These are phyloP conservation scores for Aricia agestis DNA, from an alignment of 1,140 invertebrate genomes.

Conservation along the genomic window DNA sequence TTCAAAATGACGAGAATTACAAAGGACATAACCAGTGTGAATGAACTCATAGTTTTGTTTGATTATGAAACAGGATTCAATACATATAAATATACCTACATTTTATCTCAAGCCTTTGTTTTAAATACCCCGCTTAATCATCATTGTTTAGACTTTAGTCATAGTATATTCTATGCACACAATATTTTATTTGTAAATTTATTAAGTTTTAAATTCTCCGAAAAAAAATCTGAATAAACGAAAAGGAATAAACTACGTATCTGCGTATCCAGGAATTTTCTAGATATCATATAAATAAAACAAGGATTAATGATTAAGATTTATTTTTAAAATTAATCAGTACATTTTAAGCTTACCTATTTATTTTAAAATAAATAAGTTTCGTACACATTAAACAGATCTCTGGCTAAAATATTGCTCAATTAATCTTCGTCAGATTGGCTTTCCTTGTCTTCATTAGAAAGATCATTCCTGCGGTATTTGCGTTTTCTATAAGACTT, in stretches of 20 bases:
- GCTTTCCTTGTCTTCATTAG: slow-evolving; percentile 34
- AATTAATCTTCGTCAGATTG: slow-evolving; percentile 30
- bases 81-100: slow-evolving; percentile 32
- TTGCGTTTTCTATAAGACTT: slow-evolving; percentile 29
- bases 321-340: background rate
- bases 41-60: slow-evolving; percentile 38
- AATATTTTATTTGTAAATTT: background rate
- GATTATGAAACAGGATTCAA: slow-evolving; percentile 26
- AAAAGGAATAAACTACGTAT: too few species aligned
- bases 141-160: slow-evolving; percentile 3
- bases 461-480: slow-evolving; percentile 4
- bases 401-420: background rate
- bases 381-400: background rate
- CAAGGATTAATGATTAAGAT: background rate
- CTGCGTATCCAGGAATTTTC: too few species aligned
- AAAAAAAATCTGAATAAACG: too few species aligned
- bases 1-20: slow-evolving; percentile 37
- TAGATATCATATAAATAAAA: background rate
- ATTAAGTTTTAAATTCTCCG: too few species aligned
- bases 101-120: slow-evolving; percentile 37
- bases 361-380: slow-evolving; percentile 13
- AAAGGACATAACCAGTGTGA: slow-evolving; percentile 42
- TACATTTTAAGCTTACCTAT: background rate
- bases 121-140: slow-evolving; percentile 26
- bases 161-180: slow-evolving; percentile 25